A percentile compares a stretch with the other conserved stretches of the same genome.
phyloP scores from a whole-genome alignment of 2,113 vertebrate genomes.

The Amblyornis subalaris region DNA sequence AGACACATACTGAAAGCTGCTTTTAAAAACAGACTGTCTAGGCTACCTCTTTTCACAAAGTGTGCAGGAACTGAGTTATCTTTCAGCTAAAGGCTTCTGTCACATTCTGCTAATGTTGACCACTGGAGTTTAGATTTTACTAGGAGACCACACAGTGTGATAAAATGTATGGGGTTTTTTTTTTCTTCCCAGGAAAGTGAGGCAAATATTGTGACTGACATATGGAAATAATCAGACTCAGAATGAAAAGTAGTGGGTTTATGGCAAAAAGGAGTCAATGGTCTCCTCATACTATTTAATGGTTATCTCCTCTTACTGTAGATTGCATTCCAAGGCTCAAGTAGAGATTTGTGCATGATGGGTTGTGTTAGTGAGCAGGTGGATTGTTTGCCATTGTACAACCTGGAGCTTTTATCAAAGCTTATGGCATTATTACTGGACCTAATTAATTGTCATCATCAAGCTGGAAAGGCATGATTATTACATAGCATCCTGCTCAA shows the following conservation, averaged over 20 bases:
- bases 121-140: not conserved
- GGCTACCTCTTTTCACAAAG: not conserved
- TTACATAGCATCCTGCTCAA: not conserved
- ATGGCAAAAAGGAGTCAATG: not conserved
- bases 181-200: not conserved
- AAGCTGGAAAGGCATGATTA: not conserved
- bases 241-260: not conserved
- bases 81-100: not conserved
- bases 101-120: not conserved
- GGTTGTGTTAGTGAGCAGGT: not conserved
- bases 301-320: not conserved
- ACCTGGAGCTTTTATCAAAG: not conserved
- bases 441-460: not conserved
- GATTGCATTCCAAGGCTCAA: not conserved
- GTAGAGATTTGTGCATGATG: not conserved
- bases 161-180: fast-evolving
- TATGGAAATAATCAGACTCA: not conserved
- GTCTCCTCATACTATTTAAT: not conserved
- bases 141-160: not conserved
- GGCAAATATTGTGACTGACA: not conserved
- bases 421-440: not conserved
- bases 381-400: not conserved
- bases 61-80: not conserved
- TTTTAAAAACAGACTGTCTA: not conserved
- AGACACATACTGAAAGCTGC: not conserved